A percentile compares a stretch with the other conserved stretches of the same genome.
Conservation (phyloP, 2,113 vertebrate genomes). For the Motacilla alba region DNA sequence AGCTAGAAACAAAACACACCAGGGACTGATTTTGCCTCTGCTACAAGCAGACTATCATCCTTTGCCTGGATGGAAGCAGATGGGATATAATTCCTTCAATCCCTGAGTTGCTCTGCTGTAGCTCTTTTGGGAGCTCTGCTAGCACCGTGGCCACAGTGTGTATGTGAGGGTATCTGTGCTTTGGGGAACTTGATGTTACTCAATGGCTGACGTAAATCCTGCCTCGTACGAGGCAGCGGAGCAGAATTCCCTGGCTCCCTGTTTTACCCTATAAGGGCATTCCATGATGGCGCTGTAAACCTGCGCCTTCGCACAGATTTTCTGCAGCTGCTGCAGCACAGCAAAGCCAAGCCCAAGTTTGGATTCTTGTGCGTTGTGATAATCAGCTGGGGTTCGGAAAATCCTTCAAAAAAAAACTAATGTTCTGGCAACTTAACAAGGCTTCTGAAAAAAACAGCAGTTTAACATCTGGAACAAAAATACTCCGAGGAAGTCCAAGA, state of each 20-base stretch:
- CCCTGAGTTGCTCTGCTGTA: background rate
- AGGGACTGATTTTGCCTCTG: background rate
- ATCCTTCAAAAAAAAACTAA: constrained; percentile 67
- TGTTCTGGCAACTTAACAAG: constrained; percentile 70
- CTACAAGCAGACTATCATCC: background rate
- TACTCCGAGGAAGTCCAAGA: constrained; percentile 68
- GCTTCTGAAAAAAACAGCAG: constrained; percentile 76
- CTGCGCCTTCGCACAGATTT: constrained; percentile 64
- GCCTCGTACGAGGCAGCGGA: background rate
- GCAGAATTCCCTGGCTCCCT: constrained; percentile 32
- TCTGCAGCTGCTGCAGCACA: constrained; percentile 70
- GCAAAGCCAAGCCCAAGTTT: constrained; percentile 60
- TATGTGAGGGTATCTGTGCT: background rate
- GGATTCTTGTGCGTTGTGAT: constrained; percentile 76
- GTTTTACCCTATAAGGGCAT: constrained; percentile 73
- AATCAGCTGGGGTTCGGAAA: constrained; percentile 77
- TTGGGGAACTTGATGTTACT: background rate
- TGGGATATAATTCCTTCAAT: constrained; percentile 4
- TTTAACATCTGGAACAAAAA: constrained; percentile 78
- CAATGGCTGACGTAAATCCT: constrained; percentile 12
- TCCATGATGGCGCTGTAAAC: constrained; percentile 21
- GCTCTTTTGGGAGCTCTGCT: background rate
- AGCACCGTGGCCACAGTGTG: background rate
- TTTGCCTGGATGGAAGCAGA: background rate
- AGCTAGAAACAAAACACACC: background rate